These are phyloP conservation scores for Balaeniceps rex DNA, from an alignment of 2,113 vertebrate species.

Conservation along the genomic window DNA sequence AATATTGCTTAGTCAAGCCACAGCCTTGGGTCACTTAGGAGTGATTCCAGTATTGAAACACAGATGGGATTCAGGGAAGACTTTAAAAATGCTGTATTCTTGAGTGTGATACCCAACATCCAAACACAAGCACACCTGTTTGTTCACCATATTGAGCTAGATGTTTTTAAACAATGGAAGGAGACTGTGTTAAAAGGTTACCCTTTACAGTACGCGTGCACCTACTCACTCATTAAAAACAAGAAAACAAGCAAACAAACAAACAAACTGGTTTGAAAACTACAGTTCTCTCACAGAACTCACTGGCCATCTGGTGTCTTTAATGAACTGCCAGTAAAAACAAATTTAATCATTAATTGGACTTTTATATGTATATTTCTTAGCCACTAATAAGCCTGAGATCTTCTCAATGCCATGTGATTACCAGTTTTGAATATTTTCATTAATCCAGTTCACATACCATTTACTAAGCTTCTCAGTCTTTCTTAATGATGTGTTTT, in stretches of 20 bases:
- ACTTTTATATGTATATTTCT: background rate
- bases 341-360: conserved; percentile 22
- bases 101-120: background rate
- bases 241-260: background rate
- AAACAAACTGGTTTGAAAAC: background rate
- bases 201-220: background rate
- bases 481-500: background rate
- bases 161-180: background rate
- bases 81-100: background rate
- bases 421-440: background rate
- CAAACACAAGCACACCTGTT: background rate
- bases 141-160: background rate
- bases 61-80: background rate
- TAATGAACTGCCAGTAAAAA: conserved; percentile 12
- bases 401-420: background rate
- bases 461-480: background rate
- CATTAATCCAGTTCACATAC: background rate
- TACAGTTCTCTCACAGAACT: background rate
- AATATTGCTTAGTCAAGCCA: background rate
- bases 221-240: background rate
- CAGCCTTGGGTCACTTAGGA: background rate
- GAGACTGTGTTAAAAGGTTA: background rate
- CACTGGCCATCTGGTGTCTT: background rate
- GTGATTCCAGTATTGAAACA: background rate
- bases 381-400: background rate